Evolutionary conservation across 2,113 vertebrate species (phyloP).

Genomic region (Festucalex cinctus): DNA sequence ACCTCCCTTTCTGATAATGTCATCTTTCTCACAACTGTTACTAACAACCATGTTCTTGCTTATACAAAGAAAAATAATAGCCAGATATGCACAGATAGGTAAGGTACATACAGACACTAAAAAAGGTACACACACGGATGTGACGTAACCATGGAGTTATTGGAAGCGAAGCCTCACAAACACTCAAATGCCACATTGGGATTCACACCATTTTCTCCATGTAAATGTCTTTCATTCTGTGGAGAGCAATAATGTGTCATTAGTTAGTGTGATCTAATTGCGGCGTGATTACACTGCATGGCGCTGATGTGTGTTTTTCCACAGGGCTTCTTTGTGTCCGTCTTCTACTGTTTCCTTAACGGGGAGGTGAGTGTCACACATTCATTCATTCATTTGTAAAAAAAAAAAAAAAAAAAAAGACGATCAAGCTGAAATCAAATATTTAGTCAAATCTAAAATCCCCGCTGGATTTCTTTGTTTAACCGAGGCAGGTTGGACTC

Average conservation of each 20-base stretch:
- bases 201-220: background rate
- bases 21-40: too few species aligned
- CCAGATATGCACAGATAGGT: too few species aligned
- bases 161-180: background rate
- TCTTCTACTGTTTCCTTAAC: slow-evolving; percentile 99
- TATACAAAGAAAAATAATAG: too few species aligned
- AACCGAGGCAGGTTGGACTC: background rate
- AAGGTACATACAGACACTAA: background rate
- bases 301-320: slow-evolving; percentile 47
- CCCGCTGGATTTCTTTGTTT: background rate
- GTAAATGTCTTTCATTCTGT: background rate
- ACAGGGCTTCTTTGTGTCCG: slow-evolving; percentile 97
- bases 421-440: too few species aligned
- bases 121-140: background rate
- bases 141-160: background rate
- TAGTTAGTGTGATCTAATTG: slow-evolving; percentile 6
- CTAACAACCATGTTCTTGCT: too few species aligned
- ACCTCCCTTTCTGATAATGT: too few species aligned
- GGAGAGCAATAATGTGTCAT: slow-evolving; percentile 1
- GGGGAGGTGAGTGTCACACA: slow-evolving; percentile 84
- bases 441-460: slow-evolving; percentile 1
- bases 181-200: background rate
- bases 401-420: too few species aligned
- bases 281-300: background rate
- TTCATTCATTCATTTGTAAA: slow-evolving; percentile 1